Evolutionary conservation across 1,140 invertebrate species (phyloP).

Genomic region (Patella vulgata): DNA sequence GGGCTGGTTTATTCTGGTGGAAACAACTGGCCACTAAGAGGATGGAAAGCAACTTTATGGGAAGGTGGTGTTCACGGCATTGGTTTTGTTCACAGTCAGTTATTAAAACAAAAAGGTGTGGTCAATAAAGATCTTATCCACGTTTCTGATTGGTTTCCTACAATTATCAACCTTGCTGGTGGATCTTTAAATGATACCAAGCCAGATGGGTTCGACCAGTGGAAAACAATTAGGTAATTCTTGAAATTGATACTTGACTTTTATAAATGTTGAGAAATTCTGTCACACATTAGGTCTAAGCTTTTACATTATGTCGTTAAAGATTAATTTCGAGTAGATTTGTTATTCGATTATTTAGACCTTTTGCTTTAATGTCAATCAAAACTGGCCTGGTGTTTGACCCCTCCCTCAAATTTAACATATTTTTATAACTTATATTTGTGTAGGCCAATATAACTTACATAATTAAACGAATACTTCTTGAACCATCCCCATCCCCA

Average conservation of each 20-base stretch:
- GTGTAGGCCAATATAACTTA: no score
- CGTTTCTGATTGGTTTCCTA: conserved; percentile 59
- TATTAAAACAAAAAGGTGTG: conserved; percentile 24
- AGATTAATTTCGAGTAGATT: no score
- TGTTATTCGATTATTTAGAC: no score
- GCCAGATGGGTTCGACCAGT: conserved; percentile 51
- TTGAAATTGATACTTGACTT: neutral
- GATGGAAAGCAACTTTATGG: conserved; percentile 67
- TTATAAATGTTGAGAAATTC: neutral
- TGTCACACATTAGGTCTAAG: no score
- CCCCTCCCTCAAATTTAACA: no score
- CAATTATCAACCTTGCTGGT: conserved; percentile 49
- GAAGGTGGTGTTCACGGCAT: conserved; percentile 64
- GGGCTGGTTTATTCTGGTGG: conserved; percentile 57
- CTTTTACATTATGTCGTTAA: no score
- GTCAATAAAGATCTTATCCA: conserved; percentile 44
- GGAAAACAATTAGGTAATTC: conserved; percentile 49
- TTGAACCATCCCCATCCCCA: no score
- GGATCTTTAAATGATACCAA: conserved; percentile 38
- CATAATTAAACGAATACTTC: no score
- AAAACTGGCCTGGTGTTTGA: no score
- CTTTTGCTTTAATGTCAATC: no score
- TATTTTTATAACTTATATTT: no score
- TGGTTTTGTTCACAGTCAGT: conserved; percentile 35
- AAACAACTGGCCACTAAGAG: conserved; percentile 67